Conservation (phyloP, 2,113 vertebrate species). For the Nothocercus nigrocapillus region DNA sequence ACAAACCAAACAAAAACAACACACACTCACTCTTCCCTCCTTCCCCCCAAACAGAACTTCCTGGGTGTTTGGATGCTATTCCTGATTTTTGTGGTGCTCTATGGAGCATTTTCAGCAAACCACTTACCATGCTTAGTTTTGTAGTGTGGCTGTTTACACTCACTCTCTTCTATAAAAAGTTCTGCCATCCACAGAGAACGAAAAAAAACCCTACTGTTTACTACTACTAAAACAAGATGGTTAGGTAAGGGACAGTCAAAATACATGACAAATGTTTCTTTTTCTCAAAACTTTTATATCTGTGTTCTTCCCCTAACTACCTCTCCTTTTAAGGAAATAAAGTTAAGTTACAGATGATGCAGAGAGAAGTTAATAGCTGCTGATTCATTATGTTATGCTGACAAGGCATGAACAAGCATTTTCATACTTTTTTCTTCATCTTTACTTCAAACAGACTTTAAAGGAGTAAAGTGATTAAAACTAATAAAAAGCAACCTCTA, state of each 20-base stretch:
- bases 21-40: no score
- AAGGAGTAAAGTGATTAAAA: background rate
- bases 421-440: background rate
- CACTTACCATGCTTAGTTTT: background rate
- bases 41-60: background rate
- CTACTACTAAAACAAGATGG: background rate
- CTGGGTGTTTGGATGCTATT: background rate
- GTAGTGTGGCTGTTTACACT: background rate
- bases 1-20: background rate
- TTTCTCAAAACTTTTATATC: background rate
- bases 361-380: slow-evolving; percentile 54
- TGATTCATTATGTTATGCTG: slow-evolving; percentile 71
- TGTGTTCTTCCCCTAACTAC: slow-evolving; percentile 10
- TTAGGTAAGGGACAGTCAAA: background rate
- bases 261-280: background rate
- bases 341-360: slow-evolving; percentile 49
- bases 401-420: slow-evolving; percentile 70
- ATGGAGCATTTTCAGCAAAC: background rate
- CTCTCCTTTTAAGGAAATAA: slow-evolving; percentile 69
- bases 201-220: background rate
- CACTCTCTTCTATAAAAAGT: background rate
- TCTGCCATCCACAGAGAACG: background rate
- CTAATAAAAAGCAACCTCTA: background rate
- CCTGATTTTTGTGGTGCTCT: background rate
- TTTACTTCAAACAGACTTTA: background rate